Conservation (phyloP, 2,113 vertebrate species). For the Dipodomys merriami region DNA sequence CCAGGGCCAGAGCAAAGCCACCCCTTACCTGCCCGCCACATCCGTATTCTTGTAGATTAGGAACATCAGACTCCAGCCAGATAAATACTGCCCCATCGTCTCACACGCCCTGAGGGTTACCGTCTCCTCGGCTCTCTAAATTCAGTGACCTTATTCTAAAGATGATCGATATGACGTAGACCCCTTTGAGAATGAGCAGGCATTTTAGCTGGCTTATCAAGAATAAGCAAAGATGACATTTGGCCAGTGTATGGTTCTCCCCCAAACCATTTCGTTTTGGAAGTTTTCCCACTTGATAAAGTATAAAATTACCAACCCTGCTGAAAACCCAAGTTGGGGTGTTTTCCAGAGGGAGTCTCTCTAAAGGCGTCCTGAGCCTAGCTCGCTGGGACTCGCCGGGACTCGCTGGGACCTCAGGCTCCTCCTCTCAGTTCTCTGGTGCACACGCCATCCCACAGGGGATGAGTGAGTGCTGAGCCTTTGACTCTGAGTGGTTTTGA, state of each 20-base stretch:
- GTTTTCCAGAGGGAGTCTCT: slow-evolving; percentile 51
- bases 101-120: neutral
- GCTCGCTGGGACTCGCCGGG: no score
- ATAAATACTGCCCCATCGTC: neutral
- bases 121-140: slow-evolving; percentile 66
- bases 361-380: neutral
- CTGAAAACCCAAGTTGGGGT: slow-evolving; percentile 23
- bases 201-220: slow-evolving; percentile 80
- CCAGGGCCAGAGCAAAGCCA: neutral
- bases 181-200: slow-evolving; percentile 78
- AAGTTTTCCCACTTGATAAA: slow-evolving; percentile 58
- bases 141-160: slow-evolving; percentile 82
- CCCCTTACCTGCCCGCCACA: neutral
- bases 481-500: slow-evolving; percentile 40
- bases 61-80: neutral
- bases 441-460: no score
- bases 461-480: no score
- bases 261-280: slow-evolving; percentile 57
- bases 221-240: slow-evolving; percentile 82
- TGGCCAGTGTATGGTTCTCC: slow-evolving; percentile 51
- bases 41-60: neutral
- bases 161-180: slow-evolving; percentile 74
- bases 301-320: slow-evolving; percentile 58
- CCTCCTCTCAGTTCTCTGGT: no score
- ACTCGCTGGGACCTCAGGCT: no score